A percentile compares a stretch with the other conserved stretches of the same genome.
phyloP scores from a whole-genome alignment of 2,888 invertebrate genomes.

The Cheiracanthium punctorium region DNA sequence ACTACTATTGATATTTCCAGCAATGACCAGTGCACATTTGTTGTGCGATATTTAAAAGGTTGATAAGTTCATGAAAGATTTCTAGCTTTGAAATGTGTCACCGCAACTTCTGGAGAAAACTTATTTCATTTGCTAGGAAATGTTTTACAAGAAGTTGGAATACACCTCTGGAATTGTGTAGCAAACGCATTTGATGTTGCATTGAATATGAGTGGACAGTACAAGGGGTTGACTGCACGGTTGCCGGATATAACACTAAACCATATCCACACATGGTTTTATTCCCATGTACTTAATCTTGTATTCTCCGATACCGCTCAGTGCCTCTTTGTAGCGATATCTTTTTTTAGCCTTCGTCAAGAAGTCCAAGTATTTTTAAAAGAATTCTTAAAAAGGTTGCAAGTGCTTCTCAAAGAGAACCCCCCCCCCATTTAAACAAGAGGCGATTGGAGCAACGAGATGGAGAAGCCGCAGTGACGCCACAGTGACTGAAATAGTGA shows the following conservation, averaged over 20 bases:
- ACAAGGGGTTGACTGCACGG: background rate
- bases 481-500: too few relatives aligned
- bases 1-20: background rate
- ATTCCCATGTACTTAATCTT: background rate
- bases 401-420: too few relatives aligned
- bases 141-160: background rate
- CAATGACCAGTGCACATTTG: background rate
- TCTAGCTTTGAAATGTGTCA: background rate
- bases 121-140: background rate
- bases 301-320: background rate
- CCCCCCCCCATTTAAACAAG: too few relatives aligned
- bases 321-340: background rate
- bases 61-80: background rate
- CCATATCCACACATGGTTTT: background rate
- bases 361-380: background rate
- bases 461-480: too few relatives aligned
- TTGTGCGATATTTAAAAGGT: background rate
- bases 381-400: too few relatives aligned
- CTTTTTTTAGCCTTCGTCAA: background rate
- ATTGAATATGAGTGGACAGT: background rate
- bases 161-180: background rate
- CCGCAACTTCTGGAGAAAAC: background rate
- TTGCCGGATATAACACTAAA: background rate
- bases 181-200: background rate
- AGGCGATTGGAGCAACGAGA: too few relatives aligned